Base-by-base conservation (phyloP, 2,888 invertebrate genomes). In the Cybosia mesomella region DNA sequence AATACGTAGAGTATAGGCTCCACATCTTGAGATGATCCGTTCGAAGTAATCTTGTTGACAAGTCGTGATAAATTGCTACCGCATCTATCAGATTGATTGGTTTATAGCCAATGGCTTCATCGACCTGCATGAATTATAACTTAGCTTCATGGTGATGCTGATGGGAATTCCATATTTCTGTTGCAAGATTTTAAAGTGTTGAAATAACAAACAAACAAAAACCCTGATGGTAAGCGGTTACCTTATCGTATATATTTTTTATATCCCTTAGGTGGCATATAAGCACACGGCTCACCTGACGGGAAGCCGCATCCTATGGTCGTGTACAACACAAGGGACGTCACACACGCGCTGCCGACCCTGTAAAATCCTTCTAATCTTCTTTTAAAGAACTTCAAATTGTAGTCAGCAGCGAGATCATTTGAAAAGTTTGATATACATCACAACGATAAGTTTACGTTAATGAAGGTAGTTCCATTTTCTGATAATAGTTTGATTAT, bases 31-130 rank as follows among this genome's bases (percentile, higher is more conserved):
- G 53, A 62, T 62, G 49, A 32, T 32, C 28, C 28, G 28, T 62
- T 54, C 53, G 10, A 34, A 21, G 53, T 34, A 34, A 62, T 54
- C n/a, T 62, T 13, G 13, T 34, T 22, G 28, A 10, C 62, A 62
- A 54, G 53, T 28, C 21, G 53, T 62, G 62, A 62, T 62, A 34
- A 24, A 62, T 54, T 54, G 15, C 49, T 34, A 34, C 62, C 62
- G 13, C 22, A 54, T 32, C 13, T 36, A 55, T 18, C 22, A 55
- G 39, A 64, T 54, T 53, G 53, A 62, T 62, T 62, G 21, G 54
- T 22, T 15, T 13, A 57, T 24, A 64, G 7, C 39, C 36, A 62
- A 32, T 62, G n/a, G 21, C 21, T 62, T 59, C 36, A 22, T 13
- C 22, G 59, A 39, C 21, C 18, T 36, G 8, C 10, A 59, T 59